phyloP scores from a whole-genome alignment of 2,888 invertebrate species.

The Tetheella fluctuosa region DNA sequence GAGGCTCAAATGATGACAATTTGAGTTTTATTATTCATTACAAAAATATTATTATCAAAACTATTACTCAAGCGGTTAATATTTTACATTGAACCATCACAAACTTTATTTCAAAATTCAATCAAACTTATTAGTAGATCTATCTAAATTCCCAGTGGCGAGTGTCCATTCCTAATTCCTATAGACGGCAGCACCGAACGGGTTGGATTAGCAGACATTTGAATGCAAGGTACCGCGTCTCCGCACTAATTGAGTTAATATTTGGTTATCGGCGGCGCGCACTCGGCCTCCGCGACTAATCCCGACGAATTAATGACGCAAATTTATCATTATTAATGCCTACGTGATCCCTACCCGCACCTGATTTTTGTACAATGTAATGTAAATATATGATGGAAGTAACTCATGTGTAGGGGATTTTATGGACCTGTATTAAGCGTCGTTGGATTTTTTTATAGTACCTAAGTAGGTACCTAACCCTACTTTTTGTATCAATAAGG shows the following conservation, averaged over 20 bases:
- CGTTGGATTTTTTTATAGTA: no score
- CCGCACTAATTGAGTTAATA: slow-evolving; percentile 83
- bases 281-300: slow-evolving; percentile 76
- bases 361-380: slow-evolving; percentile 51
- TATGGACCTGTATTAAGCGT: background rate
- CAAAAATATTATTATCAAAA: no score
- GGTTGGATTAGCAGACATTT: slow-evolving; percentile 74
- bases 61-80: background rate
- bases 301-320: slow-evolving; percentile 79
- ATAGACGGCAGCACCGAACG: slow-evolving; percentile 37
- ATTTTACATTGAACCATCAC: background rate
- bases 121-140: slow-evolving; percentile 6
- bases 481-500: no score
- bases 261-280: slow-evolving; percentile 83
- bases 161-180: slow-evolving; percentile 27
- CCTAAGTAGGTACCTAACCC: no score
- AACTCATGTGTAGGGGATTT: background rate
- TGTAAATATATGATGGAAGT: background rate
- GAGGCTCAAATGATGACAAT: no score
- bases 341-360: slow-evolving; percentile 68
- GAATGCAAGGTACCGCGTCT: slow-evolving; percentile 68
- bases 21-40: no score
- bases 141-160: slow-evolving; percentile 12
- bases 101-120: slow-evolving; percentile 18
- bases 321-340: slow-evolving; percentile 83